phyloP scores from a whole-genome alignment of 2,113 vertebrate genomes.

The Engraulis encrasicolus region DNA sequence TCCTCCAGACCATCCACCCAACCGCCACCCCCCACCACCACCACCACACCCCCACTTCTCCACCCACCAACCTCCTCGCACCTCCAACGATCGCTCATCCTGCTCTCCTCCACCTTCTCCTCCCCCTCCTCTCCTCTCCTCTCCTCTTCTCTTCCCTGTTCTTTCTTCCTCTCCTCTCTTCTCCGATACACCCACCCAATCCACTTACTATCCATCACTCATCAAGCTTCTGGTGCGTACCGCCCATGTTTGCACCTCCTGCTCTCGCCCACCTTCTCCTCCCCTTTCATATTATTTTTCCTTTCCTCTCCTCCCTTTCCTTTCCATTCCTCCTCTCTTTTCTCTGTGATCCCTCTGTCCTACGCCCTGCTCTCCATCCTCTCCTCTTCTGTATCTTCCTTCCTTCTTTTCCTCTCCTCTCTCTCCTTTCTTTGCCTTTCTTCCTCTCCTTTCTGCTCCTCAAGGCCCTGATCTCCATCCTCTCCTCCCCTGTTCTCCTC shows the following conservation, averaged over 20 bases:
- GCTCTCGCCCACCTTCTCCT: background rate
- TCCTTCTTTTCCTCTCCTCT: conserved; percentile 30
- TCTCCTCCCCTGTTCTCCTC: conserved; percentile 19
- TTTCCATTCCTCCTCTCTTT: background rate
- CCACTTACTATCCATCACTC: too few species aligned
- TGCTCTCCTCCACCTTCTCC: background rate
- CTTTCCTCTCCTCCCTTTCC: conserved; percentile 22
- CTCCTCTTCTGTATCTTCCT: too few species aligned
- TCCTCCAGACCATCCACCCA: too few species aligned
- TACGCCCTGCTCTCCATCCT: too few species aligned
- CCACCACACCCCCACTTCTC: conserved; percentile 29
- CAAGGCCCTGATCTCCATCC: too few species aligned
- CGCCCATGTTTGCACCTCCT: background rate
- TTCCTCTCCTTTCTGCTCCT: too few species aligned
- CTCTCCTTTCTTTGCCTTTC: background rate
- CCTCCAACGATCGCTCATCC: background rate
- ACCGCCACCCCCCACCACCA: conserved; percentile 69
- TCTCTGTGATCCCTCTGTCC: too few species aligned
- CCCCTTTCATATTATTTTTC: background rate
- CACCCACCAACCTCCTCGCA: conserved; percentile 64
- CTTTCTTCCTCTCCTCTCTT: conserved; percentile 32
- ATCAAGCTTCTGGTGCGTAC: conserved; percentile 63
- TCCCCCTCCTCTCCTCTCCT: background rate
- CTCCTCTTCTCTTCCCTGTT: too few species aligned
- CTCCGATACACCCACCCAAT: too few species aligned